These are phyloP conservation scores for Macropis europaea DNA, from an alignment of 2,888 invertebrate species.

Conservation along the genomic window DNA sequence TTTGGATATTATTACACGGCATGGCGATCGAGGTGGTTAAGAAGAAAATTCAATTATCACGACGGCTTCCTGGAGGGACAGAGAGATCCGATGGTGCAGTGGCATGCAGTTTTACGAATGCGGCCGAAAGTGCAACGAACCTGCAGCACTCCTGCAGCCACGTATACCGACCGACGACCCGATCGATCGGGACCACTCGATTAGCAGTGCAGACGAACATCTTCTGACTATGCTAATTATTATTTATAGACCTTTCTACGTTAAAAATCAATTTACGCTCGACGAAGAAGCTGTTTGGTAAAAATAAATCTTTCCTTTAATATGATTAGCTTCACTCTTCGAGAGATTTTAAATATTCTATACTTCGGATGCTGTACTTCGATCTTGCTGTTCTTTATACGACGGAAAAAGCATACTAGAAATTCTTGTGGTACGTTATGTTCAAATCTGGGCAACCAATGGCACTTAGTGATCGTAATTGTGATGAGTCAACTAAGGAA, in stretches of 20 bases:
- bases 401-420: too few relatives aligned
- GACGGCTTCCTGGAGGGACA: conserved; percentile 7
- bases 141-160: conserved; percentile 57
- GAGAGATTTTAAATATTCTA: too few relatives aligned
- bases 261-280: too few relatives aligned
- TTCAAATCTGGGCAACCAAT: too few relatives aligned
- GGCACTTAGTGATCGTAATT: too few relatives aligned
- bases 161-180: conserved; percentile 51
- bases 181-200: conserved; percentile 61
- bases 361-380: too few relatives aligned
- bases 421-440: too few relatives aligned
- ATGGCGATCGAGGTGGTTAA: conserved; percentile 31
- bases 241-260: conserved; percentile 11
- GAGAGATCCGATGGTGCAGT: conserved; percentile 43
- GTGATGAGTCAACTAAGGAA: too few relatives aligned
- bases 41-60: conserved; percentile 47
- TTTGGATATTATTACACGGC: conserved; percentile 16
- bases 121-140: conserved; percentile 63
- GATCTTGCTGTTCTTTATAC: too few relatives aligned
- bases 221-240: conserved; percentile 50
- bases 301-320: too few relatives aligned
- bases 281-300: too few relatives aligned
- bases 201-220: conserved; percentile 50
- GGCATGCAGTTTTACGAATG: conserved; percentile 60
- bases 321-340: too few relatives aligned